Conservation (phyloP, 2,113 vertebrate genomes). For the Montifringilla adamsi region DNA sequence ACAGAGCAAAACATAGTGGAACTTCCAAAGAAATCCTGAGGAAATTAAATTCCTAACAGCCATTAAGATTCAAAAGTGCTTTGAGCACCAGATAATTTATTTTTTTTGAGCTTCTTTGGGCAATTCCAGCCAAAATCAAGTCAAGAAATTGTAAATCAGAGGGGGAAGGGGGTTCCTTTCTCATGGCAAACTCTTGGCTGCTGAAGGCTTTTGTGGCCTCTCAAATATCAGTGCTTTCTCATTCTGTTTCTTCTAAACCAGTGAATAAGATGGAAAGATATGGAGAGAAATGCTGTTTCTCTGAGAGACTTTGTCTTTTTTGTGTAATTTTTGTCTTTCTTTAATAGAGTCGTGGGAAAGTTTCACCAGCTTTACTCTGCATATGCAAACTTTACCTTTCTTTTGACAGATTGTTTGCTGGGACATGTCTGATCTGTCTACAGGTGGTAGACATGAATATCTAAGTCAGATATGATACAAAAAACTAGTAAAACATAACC, state of each 20-base stretch:
- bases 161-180: not conserved
- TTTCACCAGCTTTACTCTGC: conserved; percentile 18
- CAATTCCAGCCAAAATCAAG: not conserved
- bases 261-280: not conserved
- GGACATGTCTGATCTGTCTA: conserved; percentile 57
- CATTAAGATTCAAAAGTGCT: not conserved
- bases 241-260: not conserved
- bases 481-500: conserved; percentile 17
- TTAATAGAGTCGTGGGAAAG: conserved; percentile 46
- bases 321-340: conserved; percentile 3
- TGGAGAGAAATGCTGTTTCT: not conserved
- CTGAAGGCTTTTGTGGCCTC: not conserved
- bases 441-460: conserved; percentile 50
- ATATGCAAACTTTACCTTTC: conserved; percentile 48
- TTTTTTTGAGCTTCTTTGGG: not conserved
- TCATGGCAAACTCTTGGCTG: not conserved
- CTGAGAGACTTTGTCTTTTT: not conserved
- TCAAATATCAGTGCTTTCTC: not conserved
- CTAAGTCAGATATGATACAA: conserved; percentile 13
- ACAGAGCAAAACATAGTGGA: not conserved
- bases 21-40: not conserved
- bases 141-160: not conserved
- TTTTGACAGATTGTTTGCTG: conserved; percentile 58
- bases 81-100: not conserved
- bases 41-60: not conserved